Evolutionary conservation across 2,888 invertebrate species (phyloP), one percentile per base, ranked within the genome.

Genomic region (Rugalucina vietnamica): DNA sequence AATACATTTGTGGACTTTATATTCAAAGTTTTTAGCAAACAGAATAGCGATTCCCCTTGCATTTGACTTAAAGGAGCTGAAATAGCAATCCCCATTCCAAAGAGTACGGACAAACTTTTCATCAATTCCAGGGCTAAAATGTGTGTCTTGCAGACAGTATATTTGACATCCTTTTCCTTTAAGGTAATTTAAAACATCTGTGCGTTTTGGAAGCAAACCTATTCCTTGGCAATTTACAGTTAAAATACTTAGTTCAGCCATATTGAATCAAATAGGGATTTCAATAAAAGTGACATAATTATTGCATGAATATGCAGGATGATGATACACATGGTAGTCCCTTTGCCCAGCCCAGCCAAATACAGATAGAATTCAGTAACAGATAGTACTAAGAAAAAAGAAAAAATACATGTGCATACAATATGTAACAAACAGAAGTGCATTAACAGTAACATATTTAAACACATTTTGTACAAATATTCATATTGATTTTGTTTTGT

Each of bases 1-100:
- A n/a, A 60, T 60, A 60, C 60, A 29, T 24, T 60, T 27, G 29
- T 60, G 24, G 4, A 60, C 60, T 60, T 60, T 27, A 60, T 60
- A 60, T 60, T 60, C 60, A 60, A 60, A 60, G 29, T 60, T 60
- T 60, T 60, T 60, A 60, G 60, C 60, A 27, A 60, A 60, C 29
- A 60, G 29, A 27, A 60, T 60, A 27, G 29, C 60, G 14, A 60
- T 60, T 24, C 60, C 60, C 14, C 60, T 24, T 60, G 60, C 60
- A 27, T 60, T 60, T 60, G 60, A 60, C 27, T 60, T 60, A 27
- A 29, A 60, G 5, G 60, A 60, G 29, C 60, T 60, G 29, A 60
- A 60, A 60, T 60, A 60, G 24, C 60, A 60, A 3, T 60, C 60
- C 24, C 60, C 29, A 60, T 60, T 60, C 60, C 8, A 60, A 27